Evolutionary conservation across 1,140 invertebrate genomes (phyloP), one percentile per base, ranked within the genome.

Genomic region (Trichomalopsis sarcophagae): DNA sequence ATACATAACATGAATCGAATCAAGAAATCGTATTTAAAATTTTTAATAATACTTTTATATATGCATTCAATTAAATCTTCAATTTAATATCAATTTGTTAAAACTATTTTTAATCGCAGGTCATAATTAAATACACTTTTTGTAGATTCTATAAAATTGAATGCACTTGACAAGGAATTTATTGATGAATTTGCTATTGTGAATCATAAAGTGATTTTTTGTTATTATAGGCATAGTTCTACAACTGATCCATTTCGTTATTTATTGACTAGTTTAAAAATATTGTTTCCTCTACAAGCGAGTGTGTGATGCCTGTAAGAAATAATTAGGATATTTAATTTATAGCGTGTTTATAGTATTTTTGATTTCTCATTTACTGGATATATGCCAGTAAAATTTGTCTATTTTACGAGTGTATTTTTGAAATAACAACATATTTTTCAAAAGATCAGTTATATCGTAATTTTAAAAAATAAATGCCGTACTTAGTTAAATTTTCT

Each of bases 181-280:
- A n/a, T 21, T 21, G 2, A 23, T 69, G 69, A 2, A 27, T 40
- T 10, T 77, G 75, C 75, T 77, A 21, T 81, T 44, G 66, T 71
- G 36, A 81, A 36, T 71, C 40, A 69, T 79, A 30, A 71, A 84
- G 36, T 36, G 21, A 23, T 33, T 55, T 36, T 62, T 75, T 75
- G n/a, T 75, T 62, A 47, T 14, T n/a, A 30, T 69, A 75, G 71
- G 78, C 17, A 40, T 75, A 78, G 40, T 84, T 10, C 13, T 66
- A 66, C 9, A 21, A 6, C 69, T 44, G 44, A 77, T 69, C 47
- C 30, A 78, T 27, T 44, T 30, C 40, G 36, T 68, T 84, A 84
- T 84, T 84, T 75, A 84, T 84, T 84, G 36, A 66, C 11, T 81
- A 84, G 84, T 78, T 40, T 74, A 62, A n/a, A 84, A 55, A 33